Evolutionary conservation across 2,113 vertebrate species (phyloP), one percentile per base, ranked within the genome.

Genomic region (Carettochelys insculpta): DNA sequence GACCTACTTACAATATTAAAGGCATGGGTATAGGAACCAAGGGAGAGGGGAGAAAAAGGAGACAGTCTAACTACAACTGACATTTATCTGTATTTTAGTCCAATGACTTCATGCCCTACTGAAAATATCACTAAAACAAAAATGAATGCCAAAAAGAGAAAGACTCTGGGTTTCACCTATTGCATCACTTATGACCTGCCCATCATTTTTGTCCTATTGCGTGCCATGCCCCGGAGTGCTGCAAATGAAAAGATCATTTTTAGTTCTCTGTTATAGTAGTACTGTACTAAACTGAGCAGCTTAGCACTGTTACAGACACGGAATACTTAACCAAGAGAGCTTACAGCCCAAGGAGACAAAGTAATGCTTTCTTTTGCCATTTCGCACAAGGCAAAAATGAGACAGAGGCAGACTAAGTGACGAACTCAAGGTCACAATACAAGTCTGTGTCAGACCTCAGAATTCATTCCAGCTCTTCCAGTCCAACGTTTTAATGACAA

Each of bases 1-100:
- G 97, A 97, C 97, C 97, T 97, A 97, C 95, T 97, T 97, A 93
- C 1, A 0, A 84, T 91, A 89, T 85, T 91, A 94, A 94, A 86
- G 92, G 93, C 94, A 71, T 2, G 82, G 90, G 86, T 58, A 29
- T 25, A 38, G 94, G 88, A 92, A 65, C 61, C 61, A 87, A 88
- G 81, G 77, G n/a, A n/a, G 71, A 81, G 82, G 58, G n/a, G 45
- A 51, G 71, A 61, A 22, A 82, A 85, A 45, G 77, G 61, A 89
- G 81, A 93, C 90, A n/a, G 86, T 91, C 95, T 80, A 38, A 80
- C 93, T 88, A 54, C 84, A 86, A 80, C 92, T 92, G 96, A 93
- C 95, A 90, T 73, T 84, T 89, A 87, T 78, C 83, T 87, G 90
- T 86, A 94, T 93, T 83, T 82, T 68, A 80, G 87, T 87, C 86